Percentiles rank a stretch among this genome's conserved stretches.
These are phyloP conservation scores for Leptoteleia sp. DNA, from an alignment of 1,140 invertebrate species.

Conservation along the genomic window DNA sequence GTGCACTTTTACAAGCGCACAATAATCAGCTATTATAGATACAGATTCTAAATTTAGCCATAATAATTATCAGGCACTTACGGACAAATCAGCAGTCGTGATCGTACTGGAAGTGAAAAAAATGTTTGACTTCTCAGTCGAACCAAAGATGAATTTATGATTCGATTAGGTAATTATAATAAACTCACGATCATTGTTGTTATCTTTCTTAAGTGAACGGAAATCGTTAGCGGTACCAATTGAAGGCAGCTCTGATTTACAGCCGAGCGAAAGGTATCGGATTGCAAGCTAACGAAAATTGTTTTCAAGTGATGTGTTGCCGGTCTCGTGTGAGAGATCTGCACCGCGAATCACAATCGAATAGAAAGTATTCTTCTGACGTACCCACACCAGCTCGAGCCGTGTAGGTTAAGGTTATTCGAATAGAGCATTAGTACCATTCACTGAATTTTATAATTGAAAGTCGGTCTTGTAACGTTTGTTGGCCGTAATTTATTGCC, in stretches of 20 bases:
- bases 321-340: constrained; percentile 52
- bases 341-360: constrained; percentile 62
- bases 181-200: constrained; percentile 31
- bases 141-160: constrained; percentile 10
- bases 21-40: too few relatives aligned
- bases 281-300: constrained; percentile 25
- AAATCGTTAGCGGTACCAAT: constrained; percentile 45
- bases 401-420: constrained; percentile 65
- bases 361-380: constrained; percentile 64
- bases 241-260: constrained; percentile 52
- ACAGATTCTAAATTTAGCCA: too few relatives aligned
- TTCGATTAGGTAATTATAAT: constrained; percentile 31
- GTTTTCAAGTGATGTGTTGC: constrained; percentile 30
- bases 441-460: constrained; percentile 66
- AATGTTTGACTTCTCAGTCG: neutral
- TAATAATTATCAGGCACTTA: too few relatives aligned
- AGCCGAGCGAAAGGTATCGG: constrained; percentile 46
- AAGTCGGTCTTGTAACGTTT: constrained; percentile 57
- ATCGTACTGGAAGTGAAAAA: neutral
- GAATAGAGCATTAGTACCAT: constrained; percentile 59
- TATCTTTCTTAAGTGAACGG: constrained; percentile 41
- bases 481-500: constrained; percentile 47
- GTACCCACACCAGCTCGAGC: constrained; percentile 18
- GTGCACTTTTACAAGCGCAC: too few relatives aligned
- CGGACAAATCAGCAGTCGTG: too few relatives aligned